phyloP scores from a whole-genome alignment of 1,140 invertebrate genomes.

The Geopemphigus sp. region DNA sequence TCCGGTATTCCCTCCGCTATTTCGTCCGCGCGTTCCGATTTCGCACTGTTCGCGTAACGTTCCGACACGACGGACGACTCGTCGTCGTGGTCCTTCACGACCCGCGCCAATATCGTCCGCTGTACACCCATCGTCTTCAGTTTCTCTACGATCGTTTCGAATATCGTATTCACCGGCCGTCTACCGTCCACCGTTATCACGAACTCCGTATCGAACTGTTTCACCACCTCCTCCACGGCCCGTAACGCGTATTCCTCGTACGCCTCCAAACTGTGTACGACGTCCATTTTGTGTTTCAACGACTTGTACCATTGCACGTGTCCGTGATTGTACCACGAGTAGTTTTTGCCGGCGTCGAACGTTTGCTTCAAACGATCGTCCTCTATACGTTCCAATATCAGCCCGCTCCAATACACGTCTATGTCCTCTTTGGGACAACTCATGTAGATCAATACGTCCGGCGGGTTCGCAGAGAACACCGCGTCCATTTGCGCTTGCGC shows the following conservation, averaged over 20 bases:
- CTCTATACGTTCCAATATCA: not conserved
- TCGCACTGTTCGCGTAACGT: not conserved
- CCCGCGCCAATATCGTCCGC: not conserved
- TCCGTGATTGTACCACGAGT: not conserved
- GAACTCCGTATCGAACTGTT: not conserved
- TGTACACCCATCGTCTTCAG: not conserved
- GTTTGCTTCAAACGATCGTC: not conserved
- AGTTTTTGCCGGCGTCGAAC: not conserved
- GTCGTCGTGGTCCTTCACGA: not conserved
- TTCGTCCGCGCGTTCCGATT: too few species aligned
- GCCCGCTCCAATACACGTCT: not conserved
- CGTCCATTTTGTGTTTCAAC: not conserved
- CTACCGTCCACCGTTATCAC: constrained; percentile 31
- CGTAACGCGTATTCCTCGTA: not conserved
- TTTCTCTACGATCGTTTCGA: constrained; percentile 1
- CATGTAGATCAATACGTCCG: constrained; percentile 38
- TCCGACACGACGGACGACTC: not conserved
- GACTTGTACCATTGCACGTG: not conserved
- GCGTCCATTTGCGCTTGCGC: not conserved
- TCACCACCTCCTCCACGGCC: not conserved
- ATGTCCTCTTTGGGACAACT: constrained; percentile 5
- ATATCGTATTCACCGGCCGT: not conserved
- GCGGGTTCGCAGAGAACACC: not conserved
- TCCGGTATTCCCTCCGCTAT: not conserved
- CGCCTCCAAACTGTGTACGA: not conserved